A percentile compares a stretch with the other conserved stretches of the same genome.
These are phyloP conservation scores for Phania funesta DNA, from an alignment of 2,888 invertebrate species.

Conservation along the genomic window DNA sequence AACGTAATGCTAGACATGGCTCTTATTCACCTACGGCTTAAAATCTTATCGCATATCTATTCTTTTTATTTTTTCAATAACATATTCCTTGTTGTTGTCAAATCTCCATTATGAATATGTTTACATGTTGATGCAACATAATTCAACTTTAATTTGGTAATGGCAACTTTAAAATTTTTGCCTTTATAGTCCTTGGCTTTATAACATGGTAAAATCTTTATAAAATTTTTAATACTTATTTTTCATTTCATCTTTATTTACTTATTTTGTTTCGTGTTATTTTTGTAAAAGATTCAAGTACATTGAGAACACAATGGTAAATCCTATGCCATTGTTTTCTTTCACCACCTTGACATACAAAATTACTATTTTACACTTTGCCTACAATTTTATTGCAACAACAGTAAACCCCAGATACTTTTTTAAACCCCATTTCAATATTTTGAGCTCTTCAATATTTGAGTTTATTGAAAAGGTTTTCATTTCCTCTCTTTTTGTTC, in stretches of 20 bases:
- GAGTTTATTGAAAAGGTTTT: conserved; percentile 45
- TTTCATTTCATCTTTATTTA: not conserved
- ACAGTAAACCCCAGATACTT: not conserved
- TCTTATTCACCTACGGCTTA: too few species aligned
- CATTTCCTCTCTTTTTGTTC: not conserved
- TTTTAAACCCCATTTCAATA: not conserved
- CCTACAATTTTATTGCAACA: conserved; percentile 4
- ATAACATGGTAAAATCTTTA: not conserved
- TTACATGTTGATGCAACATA: too few species aligned
- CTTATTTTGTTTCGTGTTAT: not conserved
- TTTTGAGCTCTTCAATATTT: conserved; percentile 23
- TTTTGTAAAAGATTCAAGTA: not conserved
- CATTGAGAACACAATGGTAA: not conserved
- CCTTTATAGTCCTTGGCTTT: not conserved
- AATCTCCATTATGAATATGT: too few species aligned
- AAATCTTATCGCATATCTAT: too few species aligned
- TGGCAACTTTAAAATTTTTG: not conserved
- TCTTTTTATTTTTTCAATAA: too few species aligned
- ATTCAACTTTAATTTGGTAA: too few species aligned
- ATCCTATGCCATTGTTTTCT: conserved; percentile 7
- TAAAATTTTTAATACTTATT: not conserved
- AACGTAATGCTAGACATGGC: too few species aligned
- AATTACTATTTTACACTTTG: conserved; percentile 22
- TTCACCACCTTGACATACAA: conserved; percentile 30
- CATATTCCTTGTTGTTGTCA: too few species aligned